A percentile compares a stretch with the other conserved stretches of the same genome.
Evolutionary conservation across 2,888 invertebrate species (phyloP).

Genomic region (Eudasyphora cyanicolor): DNA sequence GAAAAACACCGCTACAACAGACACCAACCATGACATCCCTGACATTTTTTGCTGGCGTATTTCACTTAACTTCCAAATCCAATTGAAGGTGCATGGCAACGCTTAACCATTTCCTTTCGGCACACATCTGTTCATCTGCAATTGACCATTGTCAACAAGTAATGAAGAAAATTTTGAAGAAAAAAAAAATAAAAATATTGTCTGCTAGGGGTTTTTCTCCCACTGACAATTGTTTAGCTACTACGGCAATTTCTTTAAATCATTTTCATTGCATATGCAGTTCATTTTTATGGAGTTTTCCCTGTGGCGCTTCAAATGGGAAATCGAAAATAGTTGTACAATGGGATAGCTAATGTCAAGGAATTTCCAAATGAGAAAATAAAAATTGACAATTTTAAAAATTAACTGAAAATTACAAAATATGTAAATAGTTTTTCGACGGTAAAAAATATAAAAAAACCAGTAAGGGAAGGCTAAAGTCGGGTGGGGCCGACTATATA

Average conservation of each 20-base stretch:
- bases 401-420: too few relatives aligned
- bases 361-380: too few relatives aligned
- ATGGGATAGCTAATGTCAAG: too few relatives aligned
- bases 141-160: constrained; percentile 49
- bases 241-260: constrained; percentile 52
- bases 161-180: constrained; percentile 33
- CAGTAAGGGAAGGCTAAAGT: too few relatives aligned
- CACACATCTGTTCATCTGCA: too few relatives aligned
- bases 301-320: background rate
- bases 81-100: constrained; percentile 18
- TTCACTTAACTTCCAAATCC: background rate
- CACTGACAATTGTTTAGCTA: constrained; percentile 41
- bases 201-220: too few relatives aligned
- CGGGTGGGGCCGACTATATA: too few relatives aligned
- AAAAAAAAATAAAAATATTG: too few relatives aligned
- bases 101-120: constrained; percentile 14
- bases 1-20: background rate
- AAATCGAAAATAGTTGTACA: background rate
- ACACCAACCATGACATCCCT: background rate
- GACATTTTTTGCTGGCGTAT: background rate
- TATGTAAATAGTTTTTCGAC: too few relatives aligned
- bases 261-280: constrained; percentile 34
- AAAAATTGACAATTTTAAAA: too few relatives aligned
- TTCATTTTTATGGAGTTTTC: constrained; percentile 17
- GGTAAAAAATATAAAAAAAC: too few relatives aligned